Evolutionary conservation across 2,113 vertebrate species (phyloP).

Genomic region (Limnothrissa miodon): DNA sequence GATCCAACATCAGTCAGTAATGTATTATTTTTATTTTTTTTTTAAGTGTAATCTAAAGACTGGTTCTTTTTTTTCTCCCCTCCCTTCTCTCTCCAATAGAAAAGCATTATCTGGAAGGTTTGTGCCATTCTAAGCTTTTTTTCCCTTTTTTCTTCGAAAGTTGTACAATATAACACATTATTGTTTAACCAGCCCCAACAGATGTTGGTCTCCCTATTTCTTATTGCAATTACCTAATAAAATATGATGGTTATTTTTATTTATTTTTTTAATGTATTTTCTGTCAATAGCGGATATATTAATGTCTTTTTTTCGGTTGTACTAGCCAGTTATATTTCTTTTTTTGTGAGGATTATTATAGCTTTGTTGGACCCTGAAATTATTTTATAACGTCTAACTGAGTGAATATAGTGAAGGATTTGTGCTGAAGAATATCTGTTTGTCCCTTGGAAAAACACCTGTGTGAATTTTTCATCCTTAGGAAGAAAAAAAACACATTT

Average conservation of each 20-base stretch:
- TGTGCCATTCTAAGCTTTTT: conserved; percentile 74
- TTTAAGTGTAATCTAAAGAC: conserved; percentile 63
- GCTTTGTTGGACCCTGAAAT: neutral
- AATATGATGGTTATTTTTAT: conserved; percentile 24
- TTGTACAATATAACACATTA: conserved; percentile 56
- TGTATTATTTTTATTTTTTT: conserved; percentile 26
- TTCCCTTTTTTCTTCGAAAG: conserved; percentile 54
- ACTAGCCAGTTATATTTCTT: conserved; percentile 16
- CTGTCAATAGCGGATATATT: conserved; percentile 13
- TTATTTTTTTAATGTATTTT: conserved; percentile 27
- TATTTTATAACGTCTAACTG: neutral
- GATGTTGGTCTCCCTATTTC: conserved; percentile 74
- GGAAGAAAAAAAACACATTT: neutral
- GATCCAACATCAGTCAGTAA: conserved; percentile 68
- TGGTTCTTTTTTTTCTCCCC: conserved; percentile 67
- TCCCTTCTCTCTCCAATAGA: conserved; percentile 72
- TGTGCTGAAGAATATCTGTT: neutral
- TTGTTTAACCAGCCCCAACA: conserved; percentile 66
- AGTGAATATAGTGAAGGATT: neutral
- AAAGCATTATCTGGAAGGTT: conserved; percentile 86
- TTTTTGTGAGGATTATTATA: neutral
- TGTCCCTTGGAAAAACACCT: neutral
- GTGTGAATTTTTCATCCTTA: neutral
- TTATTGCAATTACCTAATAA: conserved; percentile 67
- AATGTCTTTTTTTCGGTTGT: conserved; percentile 35